These are phyloP conservation scores for Hippocampus kuda DNA, from an alignment of 2,797 vertebrate species.

Conservation along the genomic window DNA sequence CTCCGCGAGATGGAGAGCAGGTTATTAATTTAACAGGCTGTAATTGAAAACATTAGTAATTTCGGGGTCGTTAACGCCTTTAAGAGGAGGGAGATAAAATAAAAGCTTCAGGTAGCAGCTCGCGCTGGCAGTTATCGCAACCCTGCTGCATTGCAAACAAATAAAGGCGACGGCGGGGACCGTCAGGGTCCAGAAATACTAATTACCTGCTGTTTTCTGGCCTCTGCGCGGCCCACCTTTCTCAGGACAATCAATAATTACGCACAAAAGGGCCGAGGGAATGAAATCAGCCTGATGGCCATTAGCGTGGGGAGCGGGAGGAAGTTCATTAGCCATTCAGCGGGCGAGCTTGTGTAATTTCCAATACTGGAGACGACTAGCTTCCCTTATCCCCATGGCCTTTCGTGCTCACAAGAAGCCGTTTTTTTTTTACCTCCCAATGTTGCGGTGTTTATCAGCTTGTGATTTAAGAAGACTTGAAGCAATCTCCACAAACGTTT, in stretches of 20 bases:
- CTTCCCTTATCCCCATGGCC: conserved; percentile 50
- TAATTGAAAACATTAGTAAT: conserved; percentile 38
- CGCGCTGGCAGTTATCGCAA: conserved; percentile 37
- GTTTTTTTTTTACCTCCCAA: conserved; percentile 30
- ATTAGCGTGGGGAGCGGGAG: conserved; percentile 62
- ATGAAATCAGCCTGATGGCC: conserved; percentile 65
- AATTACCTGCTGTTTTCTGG: conserved; percentile 71
- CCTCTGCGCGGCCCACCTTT: conserved; percentile 60
- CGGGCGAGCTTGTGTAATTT: conserved; percentile 54
- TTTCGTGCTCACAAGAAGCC: conserved; percentile 49
- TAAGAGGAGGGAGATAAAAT: conserved; percentile 29
- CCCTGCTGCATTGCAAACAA: conserved; percentile 49
- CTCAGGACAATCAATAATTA: conserved; percentile 71
- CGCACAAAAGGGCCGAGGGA: conserved; percentile 57
- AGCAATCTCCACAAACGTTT: neutral
- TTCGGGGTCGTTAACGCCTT: conserved; percentile 19
- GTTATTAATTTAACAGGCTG: conserved; percentile 27
- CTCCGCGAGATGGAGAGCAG: conserved; percentile 10
- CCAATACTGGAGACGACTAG: conserved; percentile 58
- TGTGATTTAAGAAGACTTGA: neutral
- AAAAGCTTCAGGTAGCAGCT: conserved; percentile 25
- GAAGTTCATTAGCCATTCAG: conserved; percentile 68
- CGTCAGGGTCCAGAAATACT: conserved; percentile 67
- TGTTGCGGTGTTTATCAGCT: neutral
- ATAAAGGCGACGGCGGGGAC: conserved; percentile 55